Evolutionary conservation across 2,888 invertebrate genomes (phyloP).

Genomic region (Himalopsyche japonica): DNA sequence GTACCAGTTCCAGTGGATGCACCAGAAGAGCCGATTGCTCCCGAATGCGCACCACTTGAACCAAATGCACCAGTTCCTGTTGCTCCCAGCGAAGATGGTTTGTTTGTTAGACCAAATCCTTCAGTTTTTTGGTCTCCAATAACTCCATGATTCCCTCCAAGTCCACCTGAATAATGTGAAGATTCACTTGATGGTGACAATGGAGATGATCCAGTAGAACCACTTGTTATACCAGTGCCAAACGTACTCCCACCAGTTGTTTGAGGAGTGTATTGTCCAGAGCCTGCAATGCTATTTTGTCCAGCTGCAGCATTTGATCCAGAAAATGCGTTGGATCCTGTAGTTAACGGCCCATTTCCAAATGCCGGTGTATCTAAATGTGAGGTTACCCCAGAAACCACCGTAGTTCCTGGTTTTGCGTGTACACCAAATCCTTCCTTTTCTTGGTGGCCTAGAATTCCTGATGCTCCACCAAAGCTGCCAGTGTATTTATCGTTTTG

Average conservation of each 20-base stretch:
- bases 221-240: background rate
- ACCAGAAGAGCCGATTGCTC: background rate
- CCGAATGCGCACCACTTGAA: background rate
- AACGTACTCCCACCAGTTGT: background rate
- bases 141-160: slow-evolving; percentile 27
- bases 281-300: background rate
- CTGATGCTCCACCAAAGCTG: slow-evolving; percentile 31
- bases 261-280: background rate
- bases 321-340: background rate
- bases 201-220: background rate
- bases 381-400: background rate
- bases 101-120: slow-evolving; percentile 11
- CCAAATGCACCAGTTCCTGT: background rate
- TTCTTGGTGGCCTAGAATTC: slow-evolving; percentile 23
- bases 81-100: background rate
- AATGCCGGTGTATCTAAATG: background rate
- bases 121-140: slow-evolving; percentile 14
- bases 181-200: background rate
- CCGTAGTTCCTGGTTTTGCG: background rate
- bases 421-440: slow-evolving; percentile 13
- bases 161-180: slow-evolving; percentile 24
- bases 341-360: background rate
- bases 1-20: background rate
- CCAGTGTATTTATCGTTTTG: slow-evolving; percentile 25
- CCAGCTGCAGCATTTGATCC: background rate